phyloP scores from a whole-genome alignment of 2,797 vertebrate genomes.

The Balearica regulorum region DNA sequence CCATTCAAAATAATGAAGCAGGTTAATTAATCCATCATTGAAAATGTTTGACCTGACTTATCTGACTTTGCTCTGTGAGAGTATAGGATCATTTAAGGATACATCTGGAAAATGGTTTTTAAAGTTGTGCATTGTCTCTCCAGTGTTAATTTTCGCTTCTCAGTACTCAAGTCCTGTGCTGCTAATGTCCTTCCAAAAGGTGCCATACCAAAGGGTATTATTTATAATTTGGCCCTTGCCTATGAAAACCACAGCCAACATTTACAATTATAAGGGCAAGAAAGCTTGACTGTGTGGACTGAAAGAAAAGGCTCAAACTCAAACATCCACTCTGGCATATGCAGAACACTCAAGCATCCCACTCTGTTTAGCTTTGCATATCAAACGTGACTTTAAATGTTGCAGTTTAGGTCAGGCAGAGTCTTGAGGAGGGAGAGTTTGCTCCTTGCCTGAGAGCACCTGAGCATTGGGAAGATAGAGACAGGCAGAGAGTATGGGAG shows the following conservation, averaged over 20 bases:
- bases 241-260: not conserved
- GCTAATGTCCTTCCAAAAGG: not conserved
- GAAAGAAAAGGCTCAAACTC: not conserved
- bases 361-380: not conserved
- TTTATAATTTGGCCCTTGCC: not conserved
- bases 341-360: not conserved
- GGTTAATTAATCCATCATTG: not conserved
- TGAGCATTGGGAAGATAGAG: not conserved
- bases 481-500: not conserved
- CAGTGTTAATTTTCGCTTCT: not conserved
- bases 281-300: not conserved
- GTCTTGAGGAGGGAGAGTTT: not conserved
- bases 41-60: not conserved
- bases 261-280: not conserved
- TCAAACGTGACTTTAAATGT: not conserved
- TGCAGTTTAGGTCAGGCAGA: not conserved
- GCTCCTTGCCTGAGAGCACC: not conserved
- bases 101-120: not conserved
- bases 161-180: not conserved
- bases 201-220: not conserved
- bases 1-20: not conserved
- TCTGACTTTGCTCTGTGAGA: not conserved
- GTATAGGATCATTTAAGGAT: not conserved
- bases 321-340: not conserved
- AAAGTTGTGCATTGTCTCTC: not conserved